Base-by-base conservation (phyloP, 2,888 invertebrate species). In the Athalia circularis region DNA sequence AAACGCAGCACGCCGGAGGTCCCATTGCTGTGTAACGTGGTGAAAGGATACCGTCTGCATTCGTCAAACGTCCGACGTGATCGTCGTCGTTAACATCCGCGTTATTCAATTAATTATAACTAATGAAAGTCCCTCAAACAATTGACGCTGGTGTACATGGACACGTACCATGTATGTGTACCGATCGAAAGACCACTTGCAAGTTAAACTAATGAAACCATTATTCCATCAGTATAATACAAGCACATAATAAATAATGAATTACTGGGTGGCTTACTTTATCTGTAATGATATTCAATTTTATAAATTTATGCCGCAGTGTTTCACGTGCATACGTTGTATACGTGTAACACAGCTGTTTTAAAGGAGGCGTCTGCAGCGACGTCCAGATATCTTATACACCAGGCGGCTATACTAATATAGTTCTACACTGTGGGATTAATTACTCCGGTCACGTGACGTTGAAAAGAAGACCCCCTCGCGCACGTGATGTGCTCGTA, bases 41-140 rank as follows among this genome's bases (percentile, higher is more conserved):
- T 29, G 29, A 29, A 29, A 29, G 1, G 29, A 29, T 29, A 29
- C 2, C 29, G 29, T 29, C 29, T 29, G 29, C 29, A 29, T 29
- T 29, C 29, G 29, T 29, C 29, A 29, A 29, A 29, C 29, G 29
- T 29, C 29, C 29, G 2, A 29, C 29, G 29, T 29, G 29, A 29
- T 29, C 29, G 29, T 29, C n/a, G 62, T n/a, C 64, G n/a, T 62
- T n/a, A 62, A 8, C 64, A 64, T 29, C 59, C 47, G 54, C 11
- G 59, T 77, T 67, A 77, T 77, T 67, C 67, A 65, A 77, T 77
- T 77, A 68, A 67, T 77, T 67, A 67, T 59, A 65, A 52, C 65
- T 77, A 68, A 77, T 77, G 62, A 77, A 67, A 67, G 45, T 57
- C 77, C 52, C 59, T 72, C 72, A 72, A 59, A 72, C 72, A 72